Evolutionary conservation across 2,797 vertebrate genomes (phyloP).

Genomic region (Thaleichthys pacificus): DNA sequence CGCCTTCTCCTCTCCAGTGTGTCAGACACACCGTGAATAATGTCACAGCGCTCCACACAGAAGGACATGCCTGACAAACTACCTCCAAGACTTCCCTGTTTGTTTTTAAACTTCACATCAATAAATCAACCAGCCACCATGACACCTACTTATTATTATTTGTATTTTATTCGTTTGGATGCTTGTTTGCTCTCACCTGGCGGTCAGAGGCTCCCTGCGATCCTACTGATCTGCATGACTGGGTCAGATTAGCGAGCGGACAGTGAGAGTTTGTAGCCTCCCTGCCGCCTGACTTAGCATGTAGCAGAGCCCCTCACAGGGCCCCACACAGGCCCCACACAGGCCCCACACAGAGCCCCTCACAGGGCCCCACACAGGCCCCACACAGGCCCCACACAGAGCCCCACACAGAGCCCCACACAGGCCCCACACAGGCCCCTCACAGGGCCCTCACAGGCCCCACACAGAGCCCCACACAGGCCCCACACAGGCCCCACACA

Average conservation of each 20-base stretch:
- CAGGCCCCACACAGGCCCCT: too few species aligned
- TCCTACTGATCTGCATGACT: neutral
- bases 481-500: too few species aligned
- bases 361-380: slow-evolving; percentile 7
- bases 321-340: too few species aligned
- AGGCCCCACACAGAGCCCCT: slow-evolving; percentile 3
- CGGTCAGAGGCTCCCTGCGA: slow-evolving; percentile 9
- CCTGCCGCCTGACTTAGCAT: slow-evolving; percentile 12
- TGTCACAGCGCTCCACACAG: slow-evolving; percentile 69
- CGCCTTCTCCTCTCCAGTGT: slow-evolving; percentile 63
- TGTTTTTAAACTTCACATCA: slow-evolving; percentile 8
- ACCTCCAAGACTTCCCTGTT: slow-evolving; percentile 18
- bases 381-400: too few species aligned
- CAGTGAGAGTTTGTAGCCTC: slow-evolving; percentile 15
- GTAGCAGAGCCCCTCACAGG: slow-evolving; percentile 26
- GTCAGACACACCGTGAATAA: slow-evolving; percentile 73
- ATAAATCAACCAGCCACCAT: neutral
- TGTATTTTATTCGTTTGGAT: neutral
- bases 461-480: too few species aligned
- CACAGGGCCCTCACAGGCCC: too few species aligned
- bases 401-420: too few species aligned
- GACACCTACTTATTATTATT: neutral
- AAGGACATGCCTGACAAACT: slow-evolving; percentile 75
- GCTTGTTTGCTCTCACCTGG: slow-evolving; percentile 3
- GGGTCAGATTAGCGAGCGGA: slow-evolving; percentile 13